A percentile compares a stretch with the other conserved stretches of the same genome.
These are phyloP conservation scores for Drosophila murphyi DNA, from an alignment of 1,140 invertebrate genomes.

Conservation along the genomic window DNA sequence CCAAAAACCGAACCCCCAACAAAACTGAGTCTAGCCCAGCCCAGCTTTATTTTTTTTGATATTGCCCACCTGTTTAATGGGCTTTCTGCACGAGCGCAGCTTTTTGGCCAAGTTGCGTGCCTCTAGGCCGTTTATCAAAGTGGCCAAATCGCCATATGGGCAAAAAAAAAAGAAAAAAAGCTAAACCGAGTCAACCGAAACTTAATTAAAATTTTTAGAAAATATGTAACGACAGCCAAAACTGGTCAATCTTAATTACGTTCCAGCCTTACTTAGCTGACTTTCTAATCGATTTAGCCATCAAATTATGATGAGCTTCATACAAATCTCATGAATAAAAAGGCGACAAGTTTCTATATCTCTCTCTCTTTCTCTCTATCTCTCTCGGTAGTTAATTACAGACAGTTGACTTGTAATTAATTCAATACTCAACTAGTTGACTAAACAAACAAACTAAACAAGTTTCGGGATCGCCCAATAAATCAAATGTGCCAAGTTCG, in stretches of 20 bases:
- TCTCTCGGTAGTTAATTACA: slow-evolving; percentile 36
- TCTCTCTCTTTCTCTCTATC: background rate
- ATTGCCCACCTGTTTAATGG: slow-evolving; percentile 77
- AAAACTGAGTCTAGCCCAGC: background rate
- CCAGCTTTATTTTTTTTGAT: slow-evolving; percentile 27
- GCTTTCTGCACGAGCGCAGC: slow-evolving; percentile 59
- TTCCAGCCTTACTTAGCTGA: slow-evolving; percentile 30
- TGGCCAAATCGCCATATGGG: slow-evolving; percentile 55
- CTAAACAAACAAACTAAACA: slow-evolving; percentile 9
- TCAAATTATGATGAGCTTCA: slow-evolving; percentile 31
- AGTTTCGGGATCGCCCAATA: slow-evolving; percentile 27
- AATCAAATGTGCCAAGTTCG: slow-evolving; percentile 16
- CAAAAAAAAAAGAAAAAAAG: slow-evolving; percentile 13
- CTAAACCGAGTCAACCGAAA: slow-evolving; percentile 19
- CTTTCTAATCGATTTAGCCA: slow-evolving; percentile 69
- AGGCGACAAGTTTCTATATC: background rate
- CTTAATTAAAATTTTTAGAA: slow-evolving; percentile 71
- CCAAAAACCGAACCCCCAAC: background rate
- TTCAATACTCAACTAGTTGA: background rate
- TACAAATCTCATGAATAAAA: background rate
- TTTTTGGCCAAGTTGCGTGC: slow-evolving; percentile 74
- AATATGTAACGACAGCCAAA: slow-evolving; percentile 15
- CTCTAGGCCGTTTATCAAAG: slow-evolving; percentile 56
- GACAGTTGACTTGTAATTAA: slow-evolving; percentile 37
- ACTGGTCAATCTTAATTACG: slow-evolving; percentile 45